Evolutionary conservation across 2,113 vertebrate genomes (phyloP).

Genomic region (Rynchops niger): DNA sequence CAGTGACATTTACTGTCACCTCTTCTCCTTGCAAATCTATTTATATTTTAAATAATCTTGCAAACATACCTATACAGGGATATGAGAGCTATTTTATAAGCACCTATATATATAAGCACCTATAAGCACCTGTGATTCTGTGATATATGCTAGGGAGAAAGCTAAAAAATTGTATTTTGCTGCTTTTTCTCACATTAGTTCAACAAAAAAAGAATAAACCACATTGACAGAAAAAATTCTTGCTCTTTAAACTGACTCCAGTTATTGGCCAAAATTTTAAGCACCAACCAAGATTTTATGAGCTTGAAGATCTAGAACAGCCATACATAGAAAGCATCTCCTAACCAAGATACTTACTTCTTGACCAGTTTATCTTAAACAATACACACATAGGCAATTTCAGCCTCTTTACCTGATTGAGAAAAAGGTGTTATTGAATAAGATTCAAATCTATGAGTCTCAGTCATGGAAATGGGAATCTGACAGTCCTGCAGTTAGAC

Average conservation of each 20-base stretch:
- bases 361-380: background rate
- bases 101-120: background rate
- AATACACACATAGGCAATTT: background rate
- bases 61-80: background rate
- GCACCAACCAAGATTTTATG: background rate
- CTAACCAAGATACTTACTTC: background rate
- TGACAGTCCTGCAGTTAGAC: background rate
- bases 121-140: background rate
- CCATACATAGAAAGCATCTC: background rate
- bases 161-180: background rate
- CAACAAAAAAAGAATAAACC: background rate
- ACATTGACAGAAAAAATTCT: background rate
- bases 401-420: background rate
- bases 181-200: background rate
- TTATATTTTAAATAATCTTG: background rate
- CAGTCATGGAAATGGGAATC: background rate
- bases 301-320: background rate
- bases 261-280: background rate
- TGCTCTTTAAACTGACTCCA: background rate
- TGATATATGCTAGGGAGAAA: background rate
- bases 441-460: background rate
- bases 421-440: background rate
- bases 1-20: background rate
- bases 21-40: background rate
- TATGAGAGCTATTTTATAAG: background rate